Evolutionary conservation across 2,113 vertebrate species (phyloP).

Genomic region (Cephalopholis sonnerati): DNA sequence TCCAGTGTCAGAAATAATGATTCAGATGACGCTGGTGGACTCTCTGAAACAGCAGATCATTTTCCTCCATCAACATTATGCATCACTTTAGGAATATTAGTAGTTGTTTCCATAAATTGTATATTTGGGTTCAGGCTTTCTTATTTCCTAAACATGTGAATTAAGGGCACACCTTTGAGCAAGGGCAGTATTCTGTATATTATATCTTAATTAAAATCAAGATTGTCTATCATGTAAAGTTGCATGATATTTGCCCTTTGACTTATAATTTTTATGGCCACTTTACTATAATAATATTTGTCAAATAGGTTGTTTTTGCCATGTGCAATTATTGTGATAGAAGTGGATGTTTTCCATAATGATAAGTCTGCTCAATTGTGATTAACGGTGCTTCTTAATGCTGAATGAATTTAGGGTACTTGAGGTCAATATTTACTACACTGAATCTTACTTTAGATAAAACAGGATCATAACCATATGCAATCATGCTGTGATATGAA

Average conservation of each 20-base stretch:
- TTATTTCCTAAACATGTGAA: slow-evolving; percentile 41
- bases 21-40: slow-evolving; percentile 19
- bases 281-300: slow-evolving; percentile 64
- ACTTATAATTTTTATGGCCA: slow-evolving; percentile 61
- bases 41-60: slow-evolving; percentile 40
- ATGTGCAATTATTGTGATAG: slow-evolving; percentile 59
- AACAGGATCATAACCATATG: slow-evolving; percentile 63
- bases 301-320: slow-evolving; percentile 61
- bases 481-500: slow-evolving; percentile 68
- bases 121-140: slow-evolving; percentile 21
- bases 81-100: slow-evolving; percentile 40
- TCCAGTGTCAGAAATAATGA: slow-evolving; percentile 2
- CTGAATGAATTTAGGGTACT: slow-evolving; percentile 65
- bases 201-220: slow-evolving; percentile 51
- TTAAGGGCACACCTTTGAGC: slow-evolving; percentile 48
- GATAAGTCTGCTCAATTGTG: slow-evolving; percentile 52
- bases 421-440: slow-evolving; percentile 72
- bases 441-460: slow-evolving; percentile 77
- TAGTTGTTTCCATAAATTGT: slow-evolving; percentile 50
- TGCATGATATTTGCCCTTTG: slow-evolving; percentile 63
- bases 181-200: slow-evolving; percentile 40
- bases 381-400: slow-evolving; percentile 72
- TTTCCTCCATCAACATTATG: slow-evolving; percentile 50
- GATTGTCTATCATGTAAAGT: slow-evolving; percentile 48
- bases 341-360: slow-evolving; percentile 62